These are phyloP conservation scores for Scomber colias DNA, from an alignment of 2,113 vertebrate species.

Conservation along the genomic window DNA sequence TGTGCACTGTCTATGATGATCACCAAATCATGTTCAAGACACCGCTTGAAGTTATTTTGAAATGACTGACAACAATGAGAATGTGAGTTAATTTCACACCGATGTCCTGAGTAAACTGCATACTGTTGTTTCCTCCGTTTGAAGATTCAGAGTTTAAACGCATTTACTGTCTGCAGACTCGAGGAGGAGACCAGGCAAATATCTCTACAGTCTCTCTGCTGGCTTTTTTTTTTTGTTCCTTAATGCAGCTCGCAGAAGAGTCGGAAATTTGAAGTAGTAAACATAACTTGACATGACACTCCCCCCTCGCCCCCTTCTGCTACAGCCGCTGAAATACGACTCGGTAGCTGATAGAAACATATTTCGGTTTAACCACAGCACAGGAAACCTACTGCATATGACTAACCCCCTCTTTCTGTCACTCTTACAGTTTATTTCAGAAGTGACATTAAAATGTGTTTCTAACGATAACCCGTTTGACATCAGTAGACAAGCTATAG, in stretches of 20 bases:
- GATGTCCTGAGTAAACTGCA: too few relatives aligned
- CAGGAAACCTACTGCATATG: conserved; percentile 46
- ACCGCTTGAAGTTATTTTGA: conserved; percentile 23
- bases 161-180: not conserved
- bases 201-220: not conserved
- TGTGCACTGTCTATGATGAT: not conserved
- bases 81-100: not conserved
- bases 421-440: not conserved
- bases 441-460: too few relatives aligned
- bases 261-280: conserved; percentile 59
- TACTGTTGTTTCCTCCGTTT: too few relatives aligned
- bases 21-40: not conserved
- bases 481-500: not conserved
- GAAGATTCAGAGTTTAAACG: too few relatives aligned
- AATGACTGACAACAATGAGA: not conserved
- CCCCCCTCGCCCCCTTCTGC: not conserved
- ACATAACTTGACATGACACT: not conserved
- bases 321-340: conserved; percentile 27
- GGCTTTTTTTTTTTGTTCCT: not conserved
- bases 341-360: conserved; percentile 35
- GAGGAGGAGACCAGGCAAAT: not conserved
- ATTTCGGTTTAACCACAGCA: conserved; percentile 27
- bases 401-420: not conserved
- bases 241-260: conserved; percentile 3
- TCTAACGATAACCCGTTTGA: not conserved